Base-by-base conservation (phyloP, 1,140 invertebrate species). In the Mizuhopecten yessoensis region DNA sequence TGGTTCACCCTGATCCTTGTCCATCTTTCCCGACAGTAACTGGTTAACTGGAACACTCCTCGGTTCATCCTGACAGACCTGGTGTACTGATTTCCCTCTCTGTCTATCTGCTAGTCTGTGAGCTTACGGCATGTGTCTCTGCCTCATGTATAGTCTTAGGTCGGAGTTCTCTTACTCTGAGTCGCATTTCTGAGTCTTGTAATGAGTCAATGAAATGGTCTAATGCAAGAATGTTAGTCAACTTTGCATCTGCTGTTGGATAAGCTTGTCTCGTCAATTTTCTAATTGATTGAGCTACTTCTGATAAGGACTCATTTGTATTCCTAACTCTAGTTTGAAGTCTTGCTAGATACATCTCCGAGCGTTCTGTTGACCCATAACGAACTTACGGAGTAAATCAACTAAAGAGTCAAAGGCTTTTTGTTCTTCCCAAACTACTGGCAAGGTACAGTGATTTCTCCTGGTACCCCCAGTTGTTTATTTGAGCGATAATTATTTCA, bases 191-290 rank as follows among this genome's bases (percentile, higher is more conserved):
- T 33, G 57, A 34, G 34, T 89, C 89, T 34, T 57, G 45, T 11
- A 89, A 34, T 0, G 89, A 42, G 86, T 89, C 89, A 34, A 89
- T 89, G 57, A 86, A 89, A 86, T 89, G 49, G 33, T 86, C 89
- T n/a, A 89, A 33, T 34, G 89, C 49, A 33, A 89, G 34, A 13
- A 34, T 89, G 17, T 33, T 42, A 10, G 57, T 86, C 1, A 89
- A 23, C n/a, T 29, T 34, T 33, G 33, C 49, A 23, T 86, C 89
- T 9, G 89, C 57, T 29, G 34, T 89, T 7, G 89, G 89, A 39
- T 89, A 89, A 34, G 89, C 89, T n/a, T 86, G 89, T 86, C 89
- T 15, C 3, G 57, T 89, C 34, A 89, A 33, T 34, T 89, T 86
- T 34, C 86, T 89, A 23, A 86, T 86, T 0, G 89, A 89, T n/a